phyloP scores from a whole-genome alignment of 1,140 invertebrate species.

The Dysdera silvatica region DNA sequence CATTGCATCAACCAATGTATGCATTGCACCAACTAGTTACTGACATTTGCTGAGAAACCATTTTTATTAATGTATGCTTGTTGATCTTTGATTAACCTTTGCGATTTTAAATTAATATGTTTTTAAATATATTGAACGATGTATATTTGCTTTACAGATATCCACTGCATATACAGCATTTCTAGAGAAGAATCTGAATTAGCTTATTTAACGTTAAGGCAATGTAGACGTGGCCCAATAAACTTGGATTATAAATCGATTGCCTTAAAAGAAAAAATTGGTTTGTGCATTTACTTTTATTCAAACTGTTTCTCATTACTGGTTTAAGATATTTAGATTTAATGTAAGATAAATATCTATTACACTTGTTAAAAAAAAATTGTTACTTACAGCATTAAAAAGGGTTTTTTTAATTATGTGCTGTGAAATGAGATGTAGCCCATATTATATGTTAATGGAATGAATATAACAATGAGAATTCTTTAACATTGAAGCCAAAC shows the following conservation, averaged over 20 bases:
- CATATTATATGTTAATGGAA: too few relatives aligned
- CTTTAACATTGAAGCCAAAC: too few relatives aligned
- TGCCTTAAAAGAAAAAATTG: constrained; percentile 37
- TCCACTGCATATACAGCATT: constrained; percentile 8
- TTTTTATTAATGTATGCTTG: neutral
- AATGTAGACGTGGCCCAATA: constrained; percentile 33
- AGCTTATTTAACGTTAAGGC: constrained; percentile 31
- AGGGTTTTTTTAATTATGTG: too few relatives aligned
- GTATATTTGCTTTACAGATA: constrained; percentile 5
- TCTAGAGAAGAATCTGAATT: constrained; percentile 35
- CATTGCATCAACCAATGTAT: too few relatives aligned
- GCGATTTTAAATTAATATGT: neutral
- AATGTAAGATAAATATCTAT: too few relatives aligned
- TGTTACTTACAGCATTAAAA: too few relatives aligned
- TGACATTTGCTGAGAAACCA: neutral
- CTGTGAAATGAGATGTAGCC: too few relatives aligned
- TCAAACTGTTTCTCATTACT: too few relatives aligned
- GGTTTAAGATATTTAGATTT: too few relatives aligned
- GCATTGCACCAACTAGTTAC: too few relatives aligned
- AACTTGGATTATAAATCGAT: constrained; percentile 41
- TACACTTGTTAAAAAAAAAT: too few relatives aligned
- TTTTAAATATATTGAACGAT: neutral
- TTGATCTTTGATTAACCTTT: neutral
- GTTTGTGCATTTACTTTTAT: constrained; percentile 11
- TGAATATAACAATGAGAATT: too few relatives aligned